These are phyloP conservation scores for Eudiplozoon nipponicum DNA, from an alignment of 2,888 invertebrate genomes.

Conservation along the genomic window DNA sequence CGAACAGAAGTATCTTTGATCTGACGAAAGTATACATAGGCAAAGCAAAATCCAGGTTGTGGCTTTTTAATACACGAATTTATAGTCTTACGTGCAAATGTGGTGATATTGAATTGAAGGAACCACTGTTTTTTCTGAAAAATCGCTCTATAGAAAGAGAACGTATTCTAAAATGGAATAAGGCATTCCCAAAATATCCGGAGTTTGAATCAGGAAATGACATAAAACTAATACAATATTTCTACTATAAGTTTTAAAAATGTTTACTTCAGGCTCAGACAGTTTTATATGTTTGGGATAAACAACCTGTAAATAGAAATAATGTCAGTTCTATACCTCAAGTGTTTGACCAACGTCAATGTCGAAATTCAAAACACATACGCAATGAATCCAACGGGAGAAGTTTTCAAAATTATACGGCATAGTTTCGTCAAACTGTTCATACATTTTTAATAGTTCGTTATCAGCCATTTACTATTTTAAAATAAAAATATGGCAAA, in stretches of 20 bases:
- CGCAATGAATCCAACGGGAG: constrained; percentile 74
- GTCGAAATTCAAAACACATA: constrained; percentile 91
- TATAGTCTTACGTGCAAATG: too few relatives aligned
- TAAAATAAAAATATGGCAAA: too few relatives aligned
- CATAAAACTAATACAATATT: constrained; percentile 51
- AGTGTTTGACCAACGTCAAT: constrained; percentile 88
- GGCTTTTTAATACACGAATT: too few relatives aligned
- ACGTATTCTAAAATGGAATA: constrained; percentile 64
- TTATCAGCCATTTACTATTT: too few relatives aligned
- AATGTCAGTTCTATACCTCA: constrained; percentile 42
- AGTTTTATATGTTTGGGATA: constrained; percentile 4
- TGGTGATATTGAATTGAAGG: not conserved
- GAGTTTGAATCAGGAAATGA: constrained; percentile 97
- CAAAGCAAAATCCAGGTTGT: constrained; percentile 62
- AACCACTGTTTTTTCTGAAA: not conserved
- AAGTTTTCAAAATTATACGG: too few relatives aligned
- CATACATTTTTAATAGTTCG: too few relatives aligned
- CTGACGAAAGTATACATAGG: constrained; percentile 79
- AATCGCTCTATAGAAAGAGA: constrained; percentile 31
- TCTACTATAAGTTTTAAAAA: constrained; percentile 20
- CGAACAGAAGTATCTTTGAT: constrained; percentile 41
- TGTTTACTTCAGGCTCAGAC: not conserved
- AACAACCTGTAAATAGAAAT: constrained; percentile 8
- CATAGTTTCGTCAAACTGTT: too few relatives aligned
- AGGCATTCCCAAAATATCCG: constrained; percentile 87